Percentiles rank a stretch among this genome's conserved stretches.
Evolutionary conservation across 2,113 vertebrate genomes (phyloP).

Genomic region (Cyrtonyx montezumae): DNA sequence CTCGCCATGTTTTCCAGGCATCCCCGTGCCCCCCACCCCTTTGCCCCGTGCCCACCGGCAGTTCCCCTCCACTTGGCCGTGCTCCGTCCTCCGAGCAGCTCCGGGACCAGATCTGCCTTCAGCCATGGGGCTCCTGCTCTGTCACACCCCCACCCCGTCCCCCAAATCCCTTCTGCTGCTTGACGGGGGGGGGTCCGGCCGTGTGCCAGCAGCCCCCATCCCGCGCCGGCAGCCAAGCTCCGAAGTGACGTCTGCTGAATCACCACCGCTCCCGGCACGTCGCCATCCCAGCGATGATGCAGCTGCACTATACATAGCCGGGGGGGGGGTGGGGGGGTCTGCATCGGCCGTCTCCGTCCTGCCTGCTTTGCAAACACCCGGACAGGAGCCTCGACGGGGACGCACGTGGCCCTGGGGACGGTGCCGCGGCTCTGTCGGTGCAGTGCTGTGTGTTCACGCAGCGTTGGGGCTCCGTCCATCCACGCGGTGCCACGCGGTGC

Average conservation of each 20-base stretch:
- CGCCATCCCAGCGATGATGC: neutral
- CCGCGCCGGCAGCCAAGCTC: neutral
- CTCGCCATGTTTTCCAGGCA: neutral
- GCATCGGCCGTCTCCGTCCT: accelerated
- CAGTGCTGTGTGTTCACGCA: neutral
- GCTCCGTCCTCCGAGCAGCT: neutral
- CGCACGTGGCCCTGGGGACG: accelerated
- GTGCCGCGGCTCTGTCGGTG: neutral
- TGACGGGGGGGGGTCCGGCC: accelerated
- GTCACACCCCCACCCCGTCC: neutral
- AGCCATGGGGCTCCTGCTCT: accelerated
- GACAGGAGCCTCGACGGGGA: neutral
- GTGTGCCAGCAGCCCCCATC: accelerated
- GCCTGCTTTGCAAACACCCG: accelerated
- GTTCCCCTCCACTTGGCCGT: neutral
- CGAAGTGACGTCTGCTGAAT: neutral
- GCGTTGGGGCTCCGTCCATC: neutral
- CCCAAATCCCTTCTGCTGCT: neutral
- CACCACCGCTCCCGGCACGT: neutral
- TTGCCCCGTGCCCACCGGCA: neutral
- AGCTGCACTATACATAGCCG: accelerated
- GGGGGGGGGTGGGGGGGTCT: too few relatives aligned
- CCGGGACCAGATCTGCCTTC: neutral
- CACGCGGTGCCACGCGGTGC: accelerated
- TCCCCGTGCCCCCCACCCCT: neutral